Conservation (phyloP, 2,113 vertebrate species). For the Nothoprocta pentlandii region DNA sequence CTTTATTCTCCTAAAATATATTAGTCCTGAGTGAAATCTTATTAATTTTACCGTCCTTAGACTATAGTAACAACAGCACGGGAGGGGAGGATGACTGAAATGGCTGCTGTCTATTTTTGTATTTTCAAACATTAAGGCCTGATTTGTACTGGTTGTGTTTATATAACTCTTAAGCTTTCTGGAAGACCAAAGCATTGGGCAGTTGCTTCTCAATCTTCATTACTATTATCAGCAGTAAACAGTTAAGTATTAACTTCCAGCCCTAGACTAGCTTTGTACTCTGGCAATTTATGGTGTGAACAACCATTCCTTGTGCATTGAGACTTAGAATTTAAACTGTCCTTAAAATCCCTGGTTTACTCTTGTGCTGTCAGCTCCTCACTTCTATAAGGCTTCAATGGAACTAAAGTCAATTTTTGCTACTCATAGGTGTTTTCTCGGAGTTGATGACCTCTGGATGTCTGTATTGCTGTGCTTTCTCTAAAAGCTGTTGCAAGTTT, state of each 20-base stretch:
- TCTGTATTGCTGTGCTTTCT: neutral
- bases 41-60: neutral
- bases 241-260: neutral
- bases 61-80: neutral
- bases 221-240: neutral
- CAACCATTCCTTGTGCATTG: neutral
- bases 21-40: neutral
- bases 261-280: neutral
- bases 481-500: slow-evolving; percentile 8
- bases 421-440: neutral
- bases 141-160: neutral
- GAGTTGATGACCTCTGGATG: neutral
- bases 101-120: neutral
- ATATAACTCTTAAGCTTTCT: neutral
- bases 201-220: neutral
- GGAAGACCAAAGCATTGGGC: neutral
- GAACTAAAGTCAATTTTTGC: neutral
- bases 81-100: neutral
- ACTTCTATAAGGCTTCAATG: neutral
- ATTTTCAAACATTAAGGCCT: neutral
- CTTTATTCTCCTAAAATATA: neutral
- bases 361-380: neutral
- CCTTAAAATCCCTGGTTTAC: neutral
- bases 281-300: neutral
- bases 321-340: neutral